Evolutionary conservation across 2,888 invertebrate genomes (phyloP).

Genomic region (Timema podura): DNA sequence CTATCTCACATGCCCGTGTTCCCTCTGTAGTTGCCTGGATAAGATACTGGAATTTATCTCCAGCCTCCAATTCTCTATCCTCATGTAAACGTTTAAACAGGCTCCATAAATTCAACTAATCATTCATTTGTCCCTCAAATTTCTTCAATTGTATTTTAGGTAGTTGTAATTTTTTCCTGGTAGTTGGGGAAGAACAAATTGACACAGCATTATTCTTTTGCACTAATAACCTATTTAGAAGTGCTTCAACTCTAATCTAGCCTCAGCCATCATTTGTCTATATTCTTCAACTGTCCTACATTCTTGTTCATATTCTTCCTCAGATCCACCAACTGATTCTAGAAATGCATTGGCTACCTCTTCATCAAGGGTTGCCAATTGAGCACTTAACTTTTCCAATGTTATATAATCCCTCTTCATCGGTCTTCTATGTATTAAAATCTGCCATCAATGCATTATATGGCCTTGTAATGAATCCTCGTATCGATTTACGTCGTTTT

Average conservation of each 20-base stretch:
- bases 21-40: slow-evolving; percentile 31
- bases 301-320: neutral
- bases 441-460: too few species aligned
- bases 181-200: neutral
- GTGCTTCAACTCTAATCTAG: neutral
- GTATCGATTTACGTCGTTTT: too few species aligned
- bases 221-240: neutral
- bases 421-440: too few species aligned
- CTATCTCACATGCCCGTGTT: slow-evolving; percentile 33
- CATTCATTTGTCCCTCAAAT: neutral
- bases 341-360: neutral
- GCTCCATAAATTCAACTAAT: slow-evolving; percentile 36
- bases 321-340: neutral
- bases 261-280: neutral
- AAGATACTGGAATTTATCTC: slow-evolving; percentile 32
- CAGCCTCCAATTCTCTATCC: slow-evolving; percentile 26
- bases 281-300: neutral
- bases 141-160: slow-evolving; percentile 1
- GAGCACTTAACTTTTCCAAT: neutral
- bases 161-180: neutral
- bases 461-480: too few species aligned
- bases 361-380: neutral
- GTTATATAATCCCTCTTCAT: too few species aligned
- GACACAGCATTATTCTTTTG: neutral
- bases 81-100: slow-evolving; percentile 36